phyloP scores from a whole-genome alignment of 2,888 invertebrate genomes.

The Synanthedon andrenaeformis region DNA sequence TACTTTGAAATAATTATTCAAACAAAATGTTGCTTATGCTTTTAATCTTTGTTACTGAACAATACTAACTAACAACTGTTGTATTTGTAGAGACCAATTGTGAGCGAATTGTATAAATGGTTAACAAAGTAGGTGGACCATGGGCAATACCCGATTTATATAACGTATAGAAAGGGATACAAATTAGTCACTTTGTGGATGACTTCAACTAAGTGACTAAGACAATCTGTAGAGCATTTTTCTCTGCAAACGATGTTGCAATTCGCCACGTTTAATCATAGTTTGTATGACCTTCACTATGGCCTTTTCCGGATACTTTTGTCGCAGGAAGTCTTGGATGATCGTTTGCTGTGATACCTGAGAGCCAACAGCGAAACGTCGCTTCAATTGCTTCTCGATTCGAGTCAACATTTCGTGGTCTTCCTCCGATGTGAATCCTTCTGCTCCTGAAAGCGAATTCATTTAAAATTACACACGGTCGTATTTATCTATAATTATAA shows the following conservation, averaged over 20 bases:
- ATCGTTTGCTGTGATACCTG: constrained; percentile 96
- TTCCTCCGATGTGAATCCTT: constrained; percentile 96
- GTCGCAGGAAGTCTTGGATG: constrained; percentile 85
- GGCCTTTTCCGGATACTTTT: constrained; percentile 89
- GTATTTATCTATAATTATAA: background rate
- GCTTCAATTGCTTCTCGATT: constrained; percentile 94
- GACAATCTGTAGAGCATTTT: constrained; percentile 96
- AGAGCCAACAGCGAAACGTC: constrained; percentile 94
- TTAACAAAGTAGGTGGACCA: no score
- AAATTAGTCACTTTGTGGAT: no score
- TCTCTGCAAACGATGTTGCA: constrained; percentile 96
- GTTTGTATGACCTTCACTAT: constrained; percentile 92
- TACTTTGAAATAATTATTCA: background rate
- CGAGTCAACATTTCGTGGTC: constrained; percentile 91
- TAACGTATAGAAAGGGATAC: no score
- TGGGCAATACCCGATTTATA: no score
- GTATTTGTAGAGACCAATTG: no score
- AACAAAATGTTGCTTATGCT: background rate
- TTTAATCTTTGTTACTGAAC: background rate
- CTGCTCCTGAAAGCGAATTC: constrained; percentile 77
- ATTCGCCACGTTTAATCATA: constrained; percentile 94
- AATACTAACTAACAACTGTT: background rate
- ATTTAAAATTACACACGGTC: no score
- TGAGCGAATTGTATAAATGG: no score
- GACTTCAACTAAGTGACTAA: constrained; percentile 38